Conservation (phyloP, 2,797 vertebrate genomes). For the Catharus ustulatus region DNA sequence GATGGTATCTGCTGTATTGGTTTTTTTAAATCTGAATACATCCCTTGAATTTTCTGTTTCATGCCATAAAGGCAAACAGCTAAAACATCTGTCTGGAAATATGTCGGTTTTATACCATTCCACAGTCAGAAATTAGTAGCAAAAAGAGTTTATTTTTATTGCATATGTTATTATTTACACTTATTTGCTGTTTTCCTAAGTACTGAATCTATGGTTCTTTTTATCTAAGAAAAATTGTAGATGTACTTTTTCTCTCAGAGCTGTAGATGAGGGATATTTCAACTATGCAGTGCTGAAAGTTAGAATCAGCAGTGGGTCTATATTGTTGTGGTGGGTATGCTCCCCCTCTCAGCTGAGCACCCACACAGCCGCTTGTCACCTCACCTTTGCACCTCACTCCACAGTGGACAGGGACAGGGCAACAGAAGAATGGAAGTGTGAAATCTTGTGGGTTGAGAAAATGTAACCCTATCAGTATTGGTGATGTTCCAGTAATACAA, state of each 20-base stretch:
- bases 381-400: not conserved
- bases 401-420: not conserved
- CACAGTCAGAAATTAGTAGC: not conserved
- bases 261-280: not conserved
- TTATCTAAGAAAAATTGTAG: not conserved
- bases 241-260: not conserved
- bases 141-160: not conserved
- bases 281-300: not conserved
- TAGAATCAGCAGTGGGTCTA: not conserved
- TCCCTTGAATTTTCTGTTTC: not conserved
- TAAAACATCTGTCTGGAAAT: not conserved
- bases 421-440: not conserved
- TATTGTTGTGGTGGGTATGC: not conserved
- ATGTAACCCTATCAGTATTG: not conserved
- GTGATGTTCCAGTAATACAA: not conserved
- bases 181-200: not conserved
- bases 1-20: not conserved
- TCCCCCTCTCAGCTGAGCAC: not conserved
- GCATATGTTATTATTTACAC: not conserved
- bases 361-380: fast-evolving
- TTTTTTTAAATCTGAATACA: not conserved
- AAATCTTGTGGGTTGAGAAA: not conserved
- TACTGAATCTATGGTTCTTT: not conserved
- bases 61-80: not conserved
- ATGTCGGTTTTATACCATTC: not conserved